Evolutionary conservation across 2,797 vertebrate genomes (phyloP).

Genomic region (Phataginus tetradactyla): DNA sequence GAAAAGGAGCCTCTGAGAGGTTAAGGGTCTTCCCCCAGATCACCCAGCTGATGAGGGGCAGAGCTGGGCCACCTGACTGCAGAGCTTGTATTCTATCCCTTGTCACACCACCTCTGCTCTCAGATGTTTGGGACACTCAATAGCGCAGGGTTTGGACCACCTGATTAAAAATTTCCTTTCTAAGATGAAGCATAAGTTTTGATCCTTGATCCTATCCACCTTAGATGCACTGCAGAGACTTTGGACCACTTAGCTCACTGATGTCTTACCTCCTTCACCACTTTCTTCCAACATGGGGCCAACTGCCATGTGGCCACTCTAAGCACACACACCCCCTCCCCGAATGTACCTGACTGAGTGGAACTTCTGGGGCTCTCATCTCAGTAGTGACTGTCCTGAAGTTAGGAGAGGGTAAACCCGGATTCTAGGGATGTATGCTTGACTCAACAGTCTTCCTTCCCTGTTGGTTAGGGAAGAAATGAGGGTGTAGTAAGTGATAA

Average conservation of each 20-base stretch:
- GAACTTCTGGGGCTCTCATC: background rate
- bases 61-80: background rate
- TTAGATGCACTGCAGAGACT: background rate
- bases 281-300: background rate
- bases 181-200: conserved; percentile 18
- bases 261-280: background rate
- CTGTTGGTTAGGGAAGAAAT: background rate
- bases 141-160: background rate
- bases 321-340: background rate
- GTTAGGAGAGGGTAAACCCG: conserved; percentile 40
- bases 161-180: background rate
- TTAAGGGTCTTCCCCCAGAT: background rate
- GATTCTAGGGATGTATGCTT: conserved; percentile 19
- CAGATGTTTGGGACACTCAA: conserved; percentile 17
- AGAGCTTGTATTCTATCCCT: background rate
- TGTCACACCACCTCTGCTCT: background rate
- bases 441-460: conserved; percentile 16
- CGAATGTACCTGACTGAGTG: background rate
- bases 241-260: background rate
- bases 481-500: background rate
- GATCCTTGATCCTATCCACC: background rate
- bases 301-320: background rate
- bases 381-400: conserved; percentile 27
- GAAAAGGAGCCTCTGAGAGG: conserved; percentile 1
- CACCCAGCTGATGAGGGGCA: background rate